Evolutionary conservation across 2,797 vertebrate genomes (phyloP).

Genomic region (Meda fulgida): DNA sequence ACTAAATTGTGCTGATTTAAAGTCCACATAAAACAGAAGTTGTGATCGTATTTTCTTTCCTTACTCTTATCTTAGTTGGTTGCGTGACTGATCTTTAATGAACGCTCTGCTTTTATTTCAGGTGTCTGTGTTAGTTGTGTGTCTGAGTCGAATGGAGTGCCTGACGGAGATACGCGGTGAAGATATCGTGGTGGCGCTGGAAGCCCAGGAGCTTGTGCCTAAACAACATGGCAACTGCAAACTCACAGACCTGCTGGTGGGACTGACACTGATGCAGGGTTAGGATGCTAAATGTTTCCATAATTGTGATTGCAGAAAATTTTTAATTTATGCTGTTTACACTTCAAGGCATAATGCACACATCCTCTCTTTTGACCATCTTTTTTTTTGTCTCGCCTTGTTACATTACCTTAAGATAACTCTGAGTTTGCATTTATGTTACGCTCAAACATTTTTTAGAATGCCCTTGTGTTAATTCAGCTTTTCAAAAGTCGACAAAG

Average conservation of each 20-base stretch:
- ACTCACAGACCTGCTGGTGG: slow-evolving; percentile 82
- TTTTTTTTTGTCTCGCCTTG: neutral
- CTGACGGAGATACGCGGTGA: slow-evolving; percentile 83
- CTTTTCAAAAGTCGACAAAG: neutral
- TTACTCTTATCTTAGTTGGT: slow-evolving; percentile 1
- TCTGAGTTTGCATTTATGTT: too few species aligned
- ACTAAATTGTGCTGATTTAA: too few species aligned
- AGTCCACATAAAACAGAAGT: too few species aligned
- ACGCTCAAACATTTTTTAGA: too few species aligned
- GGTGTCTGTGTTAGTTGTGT: slow-evolving; percentile 88
- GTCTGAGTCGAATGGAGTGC: slow-evolving; percentile 81
- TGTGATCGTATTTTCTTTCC: neutral
- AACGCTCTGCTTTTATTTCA: slow-evolving; percentile 65
- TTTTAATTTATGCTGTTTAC: neutral
- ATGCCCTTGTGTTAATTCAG: neutral
- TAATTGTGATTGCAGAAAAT: neutral
- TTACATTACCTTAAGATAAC: too few species aligned
- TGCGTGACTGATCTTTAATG: neutral
- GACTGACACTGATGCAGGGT: slow-evolving; percentile 71
- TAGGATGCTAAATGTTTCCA: slow-evolving; percentile 34
- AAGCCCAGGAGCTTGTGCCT: slow-evolving; percentile 78
- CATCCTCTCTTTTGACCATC: neutral
- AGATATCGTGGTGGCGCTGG: slow-evolving; percentile 82
- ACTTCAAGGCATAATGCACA: neutral
- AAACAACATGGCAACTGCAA: slow-evolving; percentile 85